Evolutionary conservation across 2,888 invertebrate species (phyloP).

Genomic region (Gerris lacustris): DNA sequence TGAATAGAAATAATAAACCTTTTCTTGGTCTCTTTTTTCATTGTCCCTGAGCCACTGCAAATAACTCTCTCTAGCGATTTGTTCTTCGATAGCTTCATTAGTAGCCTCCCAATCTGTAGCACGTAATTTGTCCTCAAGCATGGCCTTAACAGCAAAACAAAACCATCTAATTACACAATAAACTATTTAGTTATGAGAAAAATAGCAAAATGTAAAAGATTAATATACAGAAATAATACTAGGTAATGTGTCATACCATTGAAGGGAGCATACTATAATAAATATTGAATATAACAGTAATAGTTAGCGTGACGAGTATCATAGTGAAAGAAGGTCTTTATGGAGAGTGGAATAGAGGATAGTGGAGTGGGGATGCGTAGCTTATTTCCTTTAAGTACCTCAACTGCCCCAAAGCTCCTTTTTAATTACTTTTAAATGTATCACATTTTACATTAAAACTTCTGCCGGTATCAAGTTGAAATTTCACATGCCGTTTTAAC

Average conservation of each 20-base stretch:
- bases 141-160: conserved; percentile 45
- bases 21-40: conserved; percentile 43
- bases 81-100: conserved; percentile 78
- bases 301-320: too few relatives aligned
- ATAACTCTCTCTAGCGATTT: conserved; percentile 74
- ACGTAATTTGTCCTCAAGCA: conserved; percentile 78
- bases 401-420: too few relatives aligned
- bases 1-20: conserved; percentile 31
- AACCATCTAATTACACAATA: neutral
- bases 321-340: too few relatives aligned
- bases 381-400: too few relatives aligned
- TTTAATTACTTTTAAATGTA: too few relatives aligned
- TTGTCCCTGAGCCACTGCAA: conserved; percentile 63
- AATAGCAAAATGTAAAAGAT: neutral
- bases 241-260: neutral
- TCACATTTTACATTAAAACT: too few relatives aligned
- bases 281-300: too few relatives aligned
- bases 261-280: neutral
- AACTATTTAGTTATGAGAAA: neutral
- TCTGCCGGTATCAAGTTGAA: too few relatives aligned
- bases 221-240: neutral
- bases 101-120: conserved; percentile 88
- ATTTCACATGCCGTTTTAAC: too few relatives aligned
- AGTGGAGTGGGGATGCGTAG: too few relatives aligned
- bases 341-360: too few relatives aligned